A percentile compares a stretch with the other conserved stretches of the same genome.
These are phyloP conservation scores for Gonioctena quinquepunctata DNA, from an alignment of 1,140 invertebrate species.

Conservation along the genomic window DNA sequence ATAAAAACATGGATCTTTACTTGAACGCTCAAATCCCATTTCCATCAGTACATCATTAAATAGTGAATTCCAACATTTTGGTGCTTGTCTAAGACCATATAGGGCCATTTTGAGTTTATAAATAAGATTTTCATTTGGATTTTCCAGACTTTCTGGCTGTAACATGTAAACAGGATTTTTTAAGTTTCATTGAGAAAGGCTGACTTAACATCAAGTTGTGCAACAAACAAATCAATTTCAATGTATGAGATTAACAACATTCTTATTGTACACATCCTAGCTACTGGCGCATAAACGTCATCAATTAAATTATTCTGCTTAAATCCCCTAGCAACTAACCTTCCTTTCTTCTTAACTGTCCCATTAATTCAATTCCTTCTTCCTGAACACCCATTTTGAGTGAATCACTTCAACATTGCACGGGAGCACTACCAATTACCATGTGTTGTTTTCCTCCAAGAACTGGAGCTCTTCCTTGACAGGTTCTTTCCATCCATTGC, in stretches of 20 bases:
- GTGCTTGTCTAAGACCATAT: background rate
- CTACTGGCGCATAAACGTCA: constrained; percentile 20
- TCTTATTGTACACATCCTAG: background rate
- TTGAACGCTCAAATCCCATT: constrained; percentile 27
- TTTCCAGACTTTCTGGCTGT: constrained; percentile 15
- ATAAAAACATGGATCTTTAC: constrained; percentile 46
- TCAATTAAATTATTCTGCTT: background rate
- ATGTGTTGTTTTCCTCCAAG: constrained; percentile 22
- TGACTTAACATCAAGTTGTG: constrained; percentile 21
- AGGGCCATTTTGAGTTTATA: constrained; percentile 26
- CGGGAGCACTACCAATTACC: background rate
- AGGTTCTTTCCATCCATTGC: constrained; percentile 29
- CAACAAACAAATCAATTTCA: background rate
- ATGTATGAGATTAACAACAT: background rate
- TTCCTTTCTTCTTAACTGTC: constrained; percentile 20
- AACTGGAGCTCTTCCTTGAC: constrained; percentile 33
- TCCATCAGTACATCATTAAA: constrained; percentile 36
- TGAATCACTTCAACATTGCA: background rate
- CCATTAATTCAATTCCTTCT: constrained; percentile 16
- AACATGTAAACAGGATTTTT: constrained; percentile 20
- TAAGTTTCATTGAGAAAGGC: constrained; percentile 23
- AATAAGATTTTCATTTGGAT: constrained; percentile 7
- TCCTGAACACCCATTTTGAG: constrained; percentile 27
- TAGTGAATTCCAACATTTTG: constrained; percentile 9
- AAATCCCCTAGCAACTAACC: constrained; percentile 12